A percentile compares a stretch with the other conserved stretches of the same genome.
phyloP scores from a whole-genome alignment of 2,797 vertebrate species.

The Rhincodon typus region DNA sequence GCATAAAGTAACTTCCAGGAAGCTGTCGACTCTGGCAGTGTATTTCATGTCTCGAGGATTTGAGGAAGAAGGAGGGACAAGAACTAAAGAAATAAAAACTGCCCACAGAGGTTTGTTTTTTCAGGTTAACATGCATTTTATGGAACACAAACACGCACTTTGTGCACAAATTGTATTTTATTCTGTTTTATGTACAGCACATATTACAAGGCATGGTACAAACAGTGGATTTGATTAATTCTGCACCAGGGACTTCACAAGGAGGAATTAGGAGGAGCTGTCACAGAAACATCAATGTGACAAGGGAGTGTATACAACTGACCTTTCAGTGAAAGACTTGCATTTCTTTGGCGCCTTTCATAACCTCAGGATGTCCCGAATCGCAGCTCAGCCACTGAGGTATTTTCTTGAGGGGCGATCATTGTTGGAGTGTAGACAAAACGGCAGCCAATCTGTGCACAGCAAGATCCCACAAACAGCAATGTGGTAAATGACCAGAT shows the following conservation, averaged over 20 bases:
- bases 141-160: neutral
- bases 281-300: neutral
- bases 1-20: neutral
- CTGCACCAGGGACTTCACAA: neutral
- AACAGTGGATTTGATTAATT: neutral
- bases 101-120: neutral
- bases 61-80: neutral
- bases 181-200: constrained; percentile 16
- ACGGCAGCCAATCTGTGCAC: neutral
- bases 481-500: neutral
- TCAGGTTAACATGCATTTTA: neutral
- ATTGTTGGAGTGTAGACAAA: neutral
- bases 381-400: neutral
- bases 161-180: constrained; percentile 25
- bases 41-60: neutral
- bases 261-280: neutral
- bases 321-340: neutral
- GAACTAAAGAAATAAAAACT: neutral
- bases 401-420: neutral
- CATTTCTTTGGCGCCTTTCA: neutral
- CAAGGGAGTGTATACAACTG: too few species aligned
- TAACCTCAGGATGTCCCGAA: neutral
- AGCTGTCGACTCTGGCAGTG: neutral
- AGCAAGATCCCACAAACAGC: neutral
- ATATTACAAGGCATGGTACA: constrained; percentile 1